A percentile compares a stretch with the other conserved stretches of the same genome.
phyloP scores from a whole-genome alignment of 2,888 invertebrate genomes.

The Eristalis tenax region DNA sequence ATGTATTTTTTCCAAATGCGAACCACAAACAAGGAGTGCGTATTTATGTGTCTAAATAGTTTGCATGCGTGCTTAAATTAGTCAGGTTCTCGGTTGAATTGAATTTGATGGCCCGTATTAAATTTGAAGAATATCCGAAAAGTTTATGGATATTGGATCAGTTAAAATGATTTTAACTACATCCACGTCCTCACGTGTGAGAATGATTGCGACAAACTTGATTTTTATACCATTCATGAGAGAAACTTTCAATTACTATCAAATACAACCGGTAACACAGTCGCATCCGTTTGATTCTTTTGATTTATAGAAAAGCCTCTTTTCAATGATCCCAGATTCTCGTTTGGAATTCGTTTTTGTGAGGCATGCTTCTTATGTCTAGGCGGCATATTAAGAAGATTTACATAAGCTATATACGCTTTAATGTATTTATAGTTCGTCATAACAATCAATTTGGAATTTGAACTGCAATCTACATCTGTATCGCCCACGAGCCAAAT shows the following conservation, averaged over 20 bases:
- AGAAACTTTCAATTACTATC: not conserved
- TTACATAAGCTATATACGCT: not conserved
- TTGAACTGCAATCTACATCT: no score
- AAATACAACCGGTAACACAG: not conserved
- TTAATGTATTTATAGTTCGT: no score
- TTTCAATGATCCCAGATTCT: not conserved
- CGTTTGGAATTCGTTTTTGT: not conserved
- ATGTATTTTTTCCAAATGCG: conserved; percentile 7
- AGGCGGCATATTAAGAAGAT: not conserved
- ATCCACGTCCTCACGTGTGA: not conserved
- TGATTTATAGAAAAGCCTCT: not conserved
- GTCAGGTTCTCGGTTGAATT: not conserved
- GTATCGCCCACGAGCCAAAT: no score
- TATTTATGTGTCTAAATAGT: conserved; percentile 1
- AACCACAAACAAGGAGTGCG: not conserved
- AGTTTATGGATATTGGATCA: not conserved
- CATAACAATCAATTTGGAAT: no score
- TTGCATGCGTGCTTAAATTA: conserved; percentile 1
- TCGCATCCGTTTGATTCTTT: not conserved
- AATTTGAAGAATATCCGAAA: not conserved
- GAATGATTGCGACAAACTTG: not conserved
- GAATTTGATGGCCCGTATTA: conserved; percentile 12
- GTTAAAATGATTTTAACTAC: not conserved
- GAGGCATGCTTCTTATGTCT: not conserved
- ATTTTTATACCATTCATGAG: not conserved